Conservation (phyloP, 2,797 vertebrate species). For the Urosaurus nigricauda region DNA sequence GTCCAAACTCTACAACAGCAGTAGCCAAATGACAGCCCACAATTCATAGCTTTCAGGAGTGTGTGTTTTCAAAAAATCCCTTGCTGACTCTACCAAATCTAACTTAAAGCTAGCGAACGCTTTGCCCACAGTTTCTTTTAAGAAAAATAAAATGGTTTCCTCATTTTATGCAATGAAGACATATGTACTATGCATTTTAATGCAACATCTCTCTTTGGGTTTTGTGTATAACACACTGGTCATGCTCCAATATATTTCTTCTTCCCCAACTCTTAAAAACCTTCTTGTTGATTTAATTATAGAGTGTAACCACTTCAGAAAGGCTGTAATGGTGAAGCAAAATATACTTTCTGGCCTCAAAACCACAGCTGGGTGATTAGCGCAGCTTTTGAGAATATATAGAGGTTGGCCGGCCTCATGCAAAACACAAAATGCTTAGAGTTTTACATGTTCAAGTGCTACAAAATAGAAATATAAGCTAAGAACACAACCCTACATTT, state of each 20-base stretch:
- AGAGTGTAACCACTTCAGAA: background rate
- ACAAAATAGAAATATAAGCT: background rate
- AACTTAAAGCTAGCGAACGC: background rate
- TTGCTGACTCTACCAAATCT: background rate
- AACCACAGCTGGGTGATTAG: background rate
- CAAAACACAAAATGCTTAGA: background rate
- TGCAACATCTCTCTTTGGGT: background rate
- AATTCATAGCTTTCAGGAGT: background rate
- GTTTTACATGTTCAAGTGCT: background rate
- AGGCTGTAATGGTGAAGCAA: background rate
- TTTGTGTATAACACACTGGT: background rate
- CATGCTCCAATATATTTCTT: background rate
- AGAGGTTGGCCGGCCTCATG: background rate
- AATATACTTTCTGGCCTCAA: background rate
- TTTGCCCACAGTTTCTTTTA: background rate
- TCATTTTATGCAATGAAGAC: background rate
- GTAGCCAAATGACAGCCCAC: background rate
- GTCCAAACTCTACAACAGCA: background rate
- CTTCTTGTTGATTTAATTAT: constrained; percentile 3
- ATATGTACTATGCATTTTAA: background rate
- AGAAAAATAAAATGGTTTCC: background rate
- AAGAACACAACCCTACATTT: background rate
- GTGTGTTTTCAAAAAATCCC: background rate
- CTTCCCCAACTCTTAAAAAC: background rate
- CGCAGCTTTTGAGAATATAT: background rate